Percentiles rank a stretch among this genome's conserved stretches.
phyloP scores from a whole-genome alignment of 2,888 invertebrate genomes.

The Acronicta alni region DNA sequence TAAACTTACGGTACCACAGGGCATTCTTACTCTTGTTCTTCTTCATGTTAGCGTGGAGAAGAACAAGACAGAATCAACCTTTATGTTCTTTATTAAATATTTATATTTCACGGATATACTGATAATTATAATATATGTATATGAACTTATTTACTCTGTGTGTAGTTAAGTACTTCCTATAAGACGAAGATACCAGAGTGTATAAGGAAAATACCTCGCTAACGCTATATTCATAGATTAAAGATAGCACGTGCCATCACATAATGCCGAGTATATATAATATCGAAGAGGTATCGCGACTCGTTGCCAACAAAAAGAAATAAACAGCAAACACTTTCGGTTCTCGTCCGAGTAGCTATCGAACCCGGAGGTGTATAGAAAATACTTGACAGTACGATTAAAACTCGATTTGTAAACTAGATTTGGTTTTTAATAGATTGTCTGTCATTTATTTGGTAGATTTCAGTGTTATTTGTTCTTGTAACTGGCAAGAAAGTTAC shows the following conservation, averaged over 20 bases:
- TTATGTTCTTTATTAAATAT: too few relatives aligned
- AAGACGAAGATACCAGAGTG: not conserved
- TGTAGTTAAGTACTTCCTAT: too few relatives aligned
- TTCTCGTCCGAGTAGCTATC: slow-evolving; percentile 63
- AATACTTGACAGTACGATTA: slow-evolving; percentile 6
- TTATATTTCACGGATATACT: too few relatives aligned
- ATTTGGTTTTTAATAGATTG: not conserved
- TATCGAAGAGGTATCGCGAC: slow-evolving; percentile 65
- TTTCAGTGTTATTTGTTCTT: too few relatives aligned
- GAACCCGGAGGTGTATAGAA: slow-evolving; percentile 19
- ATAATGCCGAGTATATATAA: slow-evolving; percentile 68
- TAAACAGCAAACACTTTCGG: slow-evolving; percentile 63
- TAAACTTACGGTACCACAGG: too few relatives aligned
- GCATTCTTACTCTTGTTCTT: too few relatives aligned
- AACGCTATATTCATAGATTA: slow-evolving; percentile 35
- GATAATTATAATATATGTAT: too few relatives aligned
- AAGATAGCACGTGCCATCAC: slow-evolving; percentile 77
- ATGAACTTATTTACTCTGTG: too few relatives aligned
- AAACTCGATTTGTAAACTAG: not conserved
- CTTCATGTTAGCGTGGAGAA: too few relatives aligned
- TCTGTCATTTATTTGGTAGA: not conserved
- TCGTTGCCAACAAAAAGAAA: slow-evolving; percentile 60
- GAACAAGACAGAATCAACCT: too few relatives aligned
- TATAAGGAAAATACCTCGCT: slow-evolving; percentile 20
- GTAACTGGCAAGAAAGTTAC: too few relatives aligned